Base-by-base conservation (phyloP, 2,888 invertebrate genomes). In the Acheta domesticus region DNA sequence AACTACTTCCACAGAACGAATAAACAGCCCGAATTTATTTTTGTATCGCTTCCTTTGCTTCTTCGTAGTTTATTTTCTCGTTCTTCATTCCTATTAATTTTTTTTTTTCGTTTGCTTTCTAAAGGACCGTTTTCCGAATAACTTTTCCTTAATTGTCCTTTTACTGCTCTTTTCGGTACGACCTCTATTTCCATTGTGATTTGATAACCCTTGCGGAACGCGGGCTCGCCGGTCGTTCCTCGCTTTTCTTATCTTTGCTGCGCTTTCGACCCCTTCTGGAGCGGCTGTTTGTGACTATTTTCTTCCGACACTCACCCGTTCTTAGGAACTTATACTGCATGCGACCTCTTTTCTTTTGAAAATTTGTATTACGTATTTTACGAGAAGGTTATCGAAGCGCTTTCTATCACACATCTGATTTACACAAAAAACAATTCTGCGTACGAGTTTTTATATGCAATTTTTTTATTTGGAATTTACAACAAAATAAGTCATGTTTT, bases 101-200 rank as follows among this genome's bases (percentile, higher is more conserved):
- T n/a, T 62, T n/a, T 62, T 62, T 62, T 62, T 62, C 16, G 36
- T 12, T 62, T 62, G n/a, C 62, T 62, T 62, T 62, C 62, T 62
- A 19, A n/a, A 62, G 62, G 16, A 62, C 62, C 16, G 62, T 62
- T 62, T 62, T 62, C 16, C 62, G 62, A 62, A 62, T 62, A 62
- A 62, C 62, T 62, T 62, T 62, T 62, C 62, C 62, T 62, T 62
- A 62, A 62, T 62, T 62, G 62, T 62, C 62, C 62, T 62, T 62
- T 62, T 62, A 62, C 62, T 62, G 62, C n/a, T 14, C 62, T 16
- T n/a, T 62, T 62, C 16, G n/a, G n/a, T 14, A 8, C 62, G 62
- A 62, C 62, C 14, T 62, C 62, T 62, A 62, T 62, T 62, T 62
- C 62, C 62, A 62, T 62, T 62, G 62, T 19, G 62, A 62, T 62